These are phyloP conservation scores for Spheniscus mendiculus DNA, from an alignment of 2,113 vertebrate species.

Conservation along the genomic window DNA sequence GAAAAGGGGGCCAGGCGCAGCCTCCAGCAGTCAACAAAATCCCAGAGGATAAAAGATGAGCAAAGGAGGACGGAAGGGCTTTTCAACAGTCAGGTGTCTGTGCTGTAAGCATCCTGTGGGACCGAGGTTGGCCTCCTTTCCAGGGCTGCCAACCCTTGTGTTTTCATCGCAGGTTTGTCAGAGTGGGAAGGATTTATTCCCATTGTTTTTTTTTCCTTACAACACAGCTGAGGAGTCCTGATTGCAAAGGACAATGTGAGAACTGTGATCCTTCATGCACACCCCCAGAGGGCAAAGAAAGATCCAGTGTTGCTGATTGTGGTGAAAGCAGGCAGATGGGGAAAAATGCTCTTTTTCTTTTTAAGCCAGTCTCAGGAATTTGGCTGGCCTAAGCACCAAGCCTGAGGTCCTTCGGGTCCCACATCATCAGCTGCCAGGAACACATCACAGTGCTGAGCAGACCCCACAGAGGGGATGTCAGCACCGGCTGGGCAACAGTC, in stretches of 20 bases:
- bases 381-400: background rate
- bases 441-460: background rate
- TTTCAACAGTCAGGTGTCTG: background rate
- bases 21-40: background rate
- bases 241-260: background rate
- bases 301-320: background rate
- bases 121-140: background rate
- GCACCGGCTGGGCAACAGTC: accelerated
- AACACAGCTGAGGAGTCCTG: background rate
- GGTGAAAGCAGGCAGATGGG: background rate
- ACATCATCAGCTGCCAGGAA: background rate
- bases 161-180: background rate
- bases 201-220: background rate
- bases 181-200: background rate
- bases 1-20: background rate
- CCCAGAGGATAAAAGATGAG: background rate
- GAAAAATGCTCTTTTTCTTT: background rate
- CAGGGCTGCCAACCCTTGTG: background rate
- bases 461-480: background rate
- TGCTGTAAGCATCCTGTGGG: accelerated
- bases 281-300: background rate
- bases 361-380: background rate
- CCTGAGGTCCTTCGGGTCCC: accelerated
- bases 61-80: background rate
- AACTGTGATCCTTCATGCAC: background rate